These are phyloP conservation scores for Anarhynchus alexandrinus DNA, from an alignment of 2,113 vertebrate genomes.

Conservation along the genomic window DNA sequence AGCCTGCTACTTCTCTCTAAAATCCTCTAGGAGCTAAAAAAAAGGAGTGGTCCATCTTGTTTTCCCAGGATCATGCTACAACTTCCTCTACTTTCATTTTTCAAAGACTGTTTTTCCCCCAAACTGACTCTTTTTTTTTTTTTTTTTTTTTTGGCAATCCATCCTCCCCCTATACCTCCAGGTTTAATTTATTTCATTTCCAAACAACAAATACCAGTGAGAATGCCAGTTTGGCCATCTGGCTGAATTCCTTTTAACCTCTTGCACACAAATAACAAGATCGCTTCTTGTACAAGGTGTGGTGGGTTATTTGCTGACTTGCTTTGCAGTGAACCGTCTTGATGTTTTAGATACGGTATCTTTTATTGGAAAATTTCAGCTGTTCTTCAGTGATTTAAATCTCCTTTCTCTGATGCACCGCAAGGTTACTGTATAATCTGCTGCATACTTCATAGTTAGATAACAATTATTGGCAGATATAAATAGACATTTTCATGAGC, in stretches of 20 bases:
- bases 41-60: background rate
- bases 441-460: background rate
- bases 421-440: constrained; percentile 11
- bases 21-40: background rate
- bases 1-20: background rate
- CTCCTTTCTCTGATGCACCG: background rate
- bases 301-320: background rate
- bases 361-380: background rate
- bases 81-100: background rate
- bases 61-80: background rate
- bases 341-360: background rate
- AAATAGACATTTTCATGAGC: constrained; percentile 58
- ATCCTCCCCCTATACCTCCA: background rate
- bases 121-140: background rate
- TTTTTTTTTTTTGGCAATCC: no score
- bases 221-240: background rate
- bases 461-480: constrained; percentile 62
- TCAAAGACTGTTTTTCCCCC: background rate
- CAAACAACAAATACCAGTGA: background rate
- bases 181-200: background rate
- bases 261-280: background rate
- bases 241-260: background rate
- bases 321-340: background rate
- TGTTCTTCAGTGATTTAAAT: background rate
- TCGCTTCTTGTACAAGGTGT: accelerated